Base-by-base conservation (phyloP, 2,113 vertebrate species). In the Charadrius vociferus region DNA sequence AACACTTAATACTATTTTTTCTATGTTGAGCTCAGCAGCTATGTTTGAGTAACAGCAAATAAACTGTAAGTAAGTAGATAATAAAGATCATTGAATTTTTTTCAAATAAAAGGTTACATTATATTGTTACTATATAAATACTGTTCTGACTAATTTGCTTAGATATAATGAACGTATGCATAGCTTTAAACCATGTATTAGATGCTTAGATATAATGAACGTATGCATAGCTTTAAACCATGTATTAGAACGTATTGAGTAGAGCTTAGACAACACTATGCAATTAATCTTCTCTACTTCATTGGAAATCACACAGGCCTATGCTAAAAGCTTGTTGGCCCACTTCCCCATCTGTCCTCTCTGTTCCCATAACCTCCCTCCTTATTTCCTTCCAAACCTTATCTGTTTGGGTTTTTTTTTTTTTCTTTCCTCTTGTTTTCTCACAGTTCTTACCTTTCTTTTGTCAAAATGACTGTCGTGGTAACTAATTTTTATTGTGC, bases 231-330 rank as follows among this genome's bases (percentile, higher is more conserved):
- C 84, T 96, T 91, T 89, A 89, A 95, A 86, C n/a, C 47, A 58
- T 37, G 79, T 61, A 66, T 86, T 95, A 88, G 81, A 95, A 90
- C 59, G 10, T 70, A 74, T 14, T 62, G 88, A 88, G 79, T 14
- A 30, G 82, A 84, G 80, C 86, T 96, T 78, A 91, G 83, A 74
- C 49, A 88, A 8, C n/a, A 17, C 68, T 32, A 0, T 92, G 88
- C 83, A 92, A 91, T 95, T 97, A 92, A 95, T 89, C 89, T 58
- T 83, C 78, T 93, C 70, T 81, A 3, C 93, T 96, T 55, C 34
- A 47, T 70, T 58, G 94, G 94, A 92, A 86, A 78, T 97, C 50
- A 93, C 90, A 91, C 24, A 78, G 85, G 37, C 66, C 93, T 67
- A 1, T 75, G 50, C 86, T 96, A 29, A 79, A 89, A 94, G 71